Percentiles rank a stretch among this genome's conserved stretches.
Evolutionary conservation across 2,113 vertebrate species (phyloP).

Genomic region (Tachycineta bicolor): DNA sequence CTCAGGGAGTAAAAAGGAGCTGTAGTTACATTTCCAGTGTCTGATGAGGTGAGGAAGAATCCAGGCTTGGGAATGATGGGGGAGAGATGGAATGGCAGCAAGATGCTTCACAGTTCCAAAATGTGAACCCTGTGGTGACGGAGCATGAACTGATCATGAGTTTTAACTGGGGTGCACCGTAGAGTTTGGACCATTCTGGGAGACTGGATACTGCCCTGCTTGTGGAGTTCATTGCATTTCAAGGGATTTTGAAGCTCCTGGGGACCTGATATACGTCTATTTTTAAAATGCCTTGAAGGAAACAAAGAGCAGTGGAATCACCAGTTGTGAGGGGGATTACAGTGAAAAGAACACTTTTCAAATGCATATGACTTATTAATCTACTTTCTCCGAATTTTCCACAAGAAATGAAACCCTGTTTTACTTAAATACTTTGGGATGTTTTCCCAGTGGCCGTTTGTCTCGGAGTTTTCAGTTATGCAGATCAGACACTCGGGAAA

Average conservation of each 20-base stretch:
- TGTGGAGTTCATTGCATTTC: neutral
- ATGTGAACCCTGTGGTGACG: neutral
- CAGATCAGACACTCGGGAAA: neutral
- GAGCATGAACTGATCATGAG: neutral
- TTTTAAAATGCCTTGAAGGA: neutral
- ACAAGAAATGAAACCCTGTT: neutral
- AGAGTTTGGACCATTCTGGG: neutral
- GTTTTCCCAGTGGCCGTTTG: neutral
- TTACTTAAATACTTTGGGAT: neutral
- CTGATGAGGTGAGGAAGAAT: neutral
- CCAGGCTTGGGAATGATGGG: neutral
- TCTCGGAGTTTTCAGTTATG: neutral
- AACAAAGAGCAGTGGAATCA: neutral
- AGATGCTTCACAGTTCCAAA: neutral
- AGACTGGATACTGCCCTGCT: neutral
- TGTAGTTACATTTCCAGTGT: neutral
- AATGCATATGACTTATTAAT: neutral
- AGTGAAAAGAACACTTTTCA: neutral
- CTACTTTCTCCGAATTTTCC: neutral
- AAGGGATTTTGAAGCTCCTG: neutral
- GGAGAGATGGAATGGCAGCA: neutral
- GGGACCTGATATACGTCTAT: neutral
- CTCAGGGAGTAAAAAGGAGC: neutral
- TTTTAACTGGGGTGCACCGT: accelerated
- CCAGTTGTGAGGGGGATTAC: neutral